These are phyloP conservation scores for Calidris pygmaea DNA, from an alignment of 2,113 vertebrate species.

Conservation along the genomic window DNA sequence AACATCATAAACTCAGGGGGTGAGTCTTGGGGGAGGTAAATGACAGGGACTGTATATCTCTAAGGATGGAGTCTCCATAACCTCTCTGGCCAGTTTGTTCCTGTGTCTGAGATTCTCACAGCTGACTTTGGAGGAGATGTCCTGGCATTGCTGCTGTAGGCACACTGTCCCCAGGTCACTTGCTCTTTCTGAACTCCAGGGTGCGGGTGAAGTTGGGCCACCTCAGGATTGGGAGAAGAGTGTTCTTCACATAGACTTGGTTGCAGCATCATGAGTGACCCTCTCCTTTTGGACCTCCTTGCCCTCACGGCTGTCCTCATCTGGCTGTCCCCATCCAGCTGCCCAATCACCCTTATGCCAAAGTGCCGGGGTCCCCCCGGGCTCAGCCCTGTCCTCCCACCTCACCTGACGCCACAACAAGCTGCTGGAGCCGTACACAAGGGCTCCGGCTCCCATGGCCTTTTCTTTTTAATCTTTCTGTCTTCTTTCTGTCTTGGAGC, in stretches of 20 bases:
- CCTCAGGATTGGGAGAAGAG: background rate
- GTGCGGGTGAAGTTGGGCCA: background rate
- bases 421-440: background rate
- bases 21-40: background rate
- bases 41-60: accelerated
- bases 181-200: background rate
- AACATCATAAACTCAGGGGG: background rate
- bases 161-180: background rate
- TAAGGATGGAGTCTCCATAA: background rate
- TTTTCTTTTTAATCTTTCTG: constrained; percentile 16
- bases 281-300: background rate
- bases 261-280: background rate
- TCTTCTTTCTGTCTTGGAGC: background rate
- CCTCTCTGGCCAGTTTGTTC: background rate
- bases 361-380: background rate
- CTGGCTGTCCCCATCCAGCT: background rate
- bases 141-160: background rate
- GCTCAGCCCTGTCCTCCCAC: background rate
- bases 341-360: background rate
- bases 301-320: background rate
- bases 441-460: background rate
- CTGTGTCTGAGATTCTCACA: background rate
- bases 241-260: background rate
- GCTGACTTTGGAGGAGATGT: background rate
- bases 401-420: background rate